These are phyloP conservation scores for Ectobius pallidus DNA, from an alignment of 2,888 invertebrate species.

Conservation along the genomic window DNA sequence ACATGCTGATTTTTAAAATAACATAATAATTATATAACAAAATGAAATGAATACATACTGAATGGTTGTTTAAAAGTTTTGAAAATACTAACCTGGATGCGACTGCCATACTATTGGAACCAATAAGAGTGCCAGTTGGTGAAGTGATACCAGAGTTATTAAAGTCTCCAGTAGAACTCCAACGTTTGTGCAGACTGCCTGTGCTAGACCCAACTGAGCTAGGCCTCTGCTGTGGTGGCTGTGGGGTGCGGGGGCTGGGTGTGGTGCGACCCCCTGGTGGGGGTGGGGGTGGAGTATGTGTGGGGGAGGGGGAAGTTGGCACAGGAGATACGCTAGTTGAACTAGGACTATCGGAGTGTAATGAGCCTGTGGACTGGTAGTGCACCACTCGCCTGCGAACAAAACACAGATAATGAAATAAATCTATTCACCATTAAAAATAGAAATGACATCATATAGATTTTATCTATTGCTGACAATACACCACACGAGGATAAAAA, in stretches of 20 bases:
- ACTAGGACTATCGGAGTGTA: constrained; percentile 83
- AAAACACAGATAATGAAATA: constrained; percentile 16
- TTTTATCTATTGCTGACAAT: no score
- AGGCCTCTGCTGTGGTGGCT: constrained; percentile 56
- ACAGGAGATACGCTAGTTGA: constrained; percentile 85
- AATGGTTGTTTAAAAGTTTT: no score
- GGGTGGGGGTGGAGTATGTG: constrained; percentile 47
- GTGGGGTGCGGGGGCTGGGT: constrained; percentile 51
- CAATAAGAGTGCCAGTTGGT: constrained; percentile 1
- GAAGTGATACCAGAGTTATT: constrained; percentile 55
- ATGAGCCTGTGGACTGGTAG: constrained; percentile 81
- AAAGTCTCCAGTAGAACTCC: constrained; percentile 87
- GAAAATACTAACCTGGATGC: constrained; percentile 59
- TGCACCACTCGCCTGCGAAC: constrained; percentile 72
- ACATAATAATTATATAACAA: no score
- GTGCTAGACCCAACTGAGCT: constrained; percentile 42
- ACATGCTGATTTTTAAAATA: no score
- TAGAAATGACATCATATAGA: no score
- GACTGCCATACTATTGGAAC: constrained; percentile 41
- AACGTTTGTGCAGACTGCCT: constrained; percentile 68
- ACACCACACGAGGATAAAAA: no score
- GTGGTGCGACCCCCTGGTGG: constrained; percentile 43
- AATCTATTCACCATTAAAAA: no score
- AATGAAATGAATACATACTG: no score
- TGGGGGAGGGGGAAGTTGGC: constrained; percentile 61